These are phyloP conservation scores for Microhierax caerulescens DNA, from an alignment of 2,797 vertebrate species.

Conservation along the genomic window DNA sequence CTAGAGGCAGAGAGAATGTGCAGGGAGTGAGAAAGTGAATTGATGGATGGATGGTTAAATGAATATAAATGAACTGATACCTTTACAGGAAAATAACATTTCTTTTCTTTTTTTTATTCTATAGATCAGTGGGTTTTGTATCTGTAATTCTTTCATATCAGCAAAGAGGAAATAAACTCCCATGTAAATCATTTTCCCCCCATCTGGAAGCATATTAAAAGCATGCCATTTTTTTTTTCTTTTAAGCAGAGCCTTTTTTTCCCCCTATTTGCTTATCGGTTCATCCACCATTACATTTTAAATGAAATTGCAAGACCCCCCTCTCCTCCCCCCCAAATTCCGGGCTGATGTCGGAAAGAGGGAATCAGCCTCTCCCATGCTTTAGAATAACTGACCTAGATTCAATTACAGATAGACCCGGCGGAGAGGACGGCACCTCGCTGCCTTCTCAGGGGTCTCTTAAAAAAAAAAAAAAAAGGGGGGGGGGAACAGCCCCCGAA, in stretches of 20 bases:
- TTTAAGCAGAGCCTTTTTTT: slow-evolving; percentile 80
- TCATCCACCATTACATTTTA: slow-evolving; percentile 96
- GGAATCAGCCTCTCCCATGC: slow-evolving; percentile 87
- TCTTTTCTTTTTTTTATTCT: slow-evolving; percentile 83
- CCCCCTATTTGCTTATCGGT: slow-evolving; percentile 91
- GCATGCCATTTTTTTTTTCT: slow-evolving; percentile 85
- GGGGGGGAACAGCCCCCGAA: neutral
- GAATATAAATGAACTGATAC: slow-evolving; percentile 88
- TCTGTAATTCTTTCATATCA: slow-evolving; percentile 86
- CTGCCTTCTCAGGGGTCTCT: slow-evolving; percentile 71
- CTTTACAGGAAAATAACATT: slow-evolving; percentile 84
- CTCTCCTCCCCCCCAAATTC: slow-evolving; percentile 81
- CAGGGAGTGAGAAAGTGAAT: slow-evolving; percentile 81
- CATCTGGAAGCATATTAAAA: slow-evolving; percentile 92
- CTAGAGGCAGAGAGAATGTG: slow-evolving; percentile 78
- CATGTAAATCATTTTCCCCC: slow-evolving; percentile 93
- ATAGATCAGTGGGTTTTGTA: slow-evolving; percentile 86
- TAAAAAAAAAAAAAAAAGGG: slow-evolving; percentile 46
- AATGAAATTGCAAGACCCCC: slow-evolving; percentile 91
- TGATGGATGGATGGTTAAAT: slow-evolving; percentile 87
- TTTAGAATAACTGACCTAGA: slow-evolving; percentile 95
- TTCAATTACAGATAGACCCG: slow-evolving; percentile 98
- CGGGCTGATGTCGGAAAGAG: slow-evolving; percentile 88
- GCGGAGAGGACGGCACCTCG: slow-evolving; percentile 85
- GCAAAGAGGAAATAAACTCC: slow-evolving; percentile 89